Conservation (phyloP, 2,113 vertebrate genomes). For the Herpetotheres cachinnans region DNA sequence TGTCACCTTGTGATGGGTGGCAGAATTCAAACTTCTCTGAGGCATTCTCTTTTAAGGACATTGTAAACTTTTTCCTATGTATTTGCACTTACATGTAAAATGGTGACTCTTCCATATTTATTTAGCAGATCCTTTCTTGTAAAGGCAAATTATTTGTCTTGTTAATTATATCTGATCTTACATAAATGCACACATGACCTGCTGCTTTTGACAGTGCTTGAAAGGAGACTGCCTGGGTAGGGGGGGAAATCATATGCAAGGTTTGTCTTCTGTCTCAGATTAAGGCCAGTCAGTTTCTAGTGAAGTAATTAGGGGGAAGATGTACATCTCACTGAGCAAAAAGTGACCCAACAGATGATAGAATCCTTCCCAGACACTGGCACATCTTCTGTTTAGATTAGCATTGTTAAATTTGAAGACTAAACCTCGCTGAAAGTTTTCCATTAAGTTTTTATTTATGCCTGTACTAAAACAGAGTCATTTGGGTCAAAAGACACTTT, state of each 20-base stretch:
- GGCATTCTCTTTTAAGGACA: neutral
- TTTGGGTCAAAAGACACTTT: neutral
- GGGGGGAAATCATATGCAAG: neutral
- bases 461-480: neutral
- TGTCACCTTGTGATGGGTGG: neutral
- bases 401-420: neutral
- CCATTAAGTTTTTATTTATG: neutral
- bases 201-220: neutral
- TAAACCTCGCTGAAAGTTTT: neutral
- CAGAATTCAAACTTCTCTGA: neutral
- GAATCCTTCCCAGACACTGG: neutral
- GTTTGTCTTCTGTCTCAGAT: neutral
- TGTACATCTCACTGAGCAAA: neutral
- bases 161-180: neutral
- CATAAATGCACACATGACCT: neutral
- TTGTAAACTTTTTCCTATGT: neutral
- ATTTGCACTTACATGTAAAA: neutral
- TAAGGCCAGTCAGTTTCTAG: neutral
- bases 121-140: neutral
- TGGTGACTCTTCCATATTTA: neutral
- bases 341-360: neutral
- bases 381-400: neutral
- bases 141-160: neutral
- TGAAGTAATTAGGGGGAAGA: neutral
- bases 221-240: neutral